Evolutionary conservation across 1,140 invertebrate species (phyloP).

Genomic region (Drosophila erecta): DNA sequence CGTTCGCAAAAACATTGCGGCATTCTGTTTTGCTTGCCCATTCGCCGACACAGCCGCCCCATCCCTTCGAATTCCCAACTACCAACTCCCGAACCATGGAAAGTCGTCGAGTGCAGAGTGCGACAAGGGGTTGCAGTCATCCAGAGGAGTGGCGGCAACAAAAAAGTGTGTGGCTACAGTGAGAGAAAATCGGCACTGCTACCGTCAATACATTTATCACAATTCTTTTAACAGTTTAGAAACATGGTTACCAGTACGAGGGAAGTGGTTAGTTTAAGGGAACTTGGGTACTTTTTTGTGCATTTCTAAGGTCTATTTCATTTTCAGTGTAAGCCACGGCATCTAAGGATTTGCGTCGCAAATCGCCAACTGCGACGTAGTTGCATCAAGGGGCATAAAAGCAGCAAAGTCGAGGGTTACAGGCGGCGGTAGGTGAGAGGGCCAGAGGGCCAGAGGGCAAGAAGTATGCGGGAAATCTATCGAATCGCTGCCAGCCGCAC

Average conservation of each 20-base stretch:
- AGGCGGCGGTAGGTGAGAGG: background rate
- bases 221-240: background rate
- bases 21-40: constrained; percentile 73
- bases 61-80: constrained; percentile 18
- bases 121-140: constrained; percentile 25
- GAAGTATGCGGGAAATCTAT: background rate
- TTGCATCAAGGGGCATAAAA: constrained; percentile 42
- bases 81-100: constrained; percentile 17
- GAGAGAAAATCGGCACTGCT: background rate
- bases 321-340: constrained; percentile 14
- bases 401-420: constrained; percentile 13
- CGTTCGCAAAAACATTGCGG: constrained; percentile 76
- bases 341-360: constrained; percentile 58
- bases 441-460: background rate
- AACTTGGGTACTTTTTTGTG: too few relatives aligned
- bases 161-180: constrained; percentile 6
- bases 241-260: too few relatives aligned
- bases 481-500: constrained; percentile 25
- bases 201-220: background rate
- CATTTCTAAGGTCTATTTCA: too few relatives aligned
- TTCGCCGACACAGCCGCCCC: constrained; percentile 44
- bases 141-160: constrained; percentile 14
- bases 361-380: constrained; percentile 50
- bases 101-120: constrained; percentile 12
- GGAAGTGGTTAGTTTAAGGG: too few relatives aligned